Evolutionary conservation across 2,797 vertebrate genomes (phyloP), one percentile per base, ranked within the genome.

Genomic region (Xenentodon cancila): DNA sequence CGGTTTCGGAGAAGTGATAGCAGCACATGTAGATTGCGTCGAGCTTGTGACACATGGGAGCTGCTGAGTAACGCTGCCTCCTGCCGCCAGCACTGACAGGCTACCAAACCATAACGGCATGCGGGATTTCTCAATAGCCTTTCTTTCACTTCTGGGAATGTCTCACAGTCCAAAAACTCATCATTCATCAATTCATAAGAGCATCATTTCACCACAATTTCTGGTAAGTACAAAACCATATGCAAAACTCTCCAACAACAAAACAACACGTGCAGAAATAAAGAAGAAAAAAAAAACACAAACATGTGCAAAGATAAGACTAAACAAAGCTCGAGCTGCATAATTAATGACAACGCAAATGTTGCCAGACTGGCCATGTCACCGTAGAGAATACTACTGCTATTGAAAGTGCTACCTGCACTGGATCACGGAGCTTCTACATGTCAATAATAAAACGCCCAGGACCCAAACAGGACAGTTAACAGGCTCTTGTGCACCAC

Each of bases 1-100:
- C 55, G 16, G 75, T 81, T 93, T 94, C 91, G 90, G 91, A 92
- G 91, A 92, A 92, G 82, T 70, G 64, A 47, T 49, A 30, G 75
- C 66, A 21, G 68, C 75, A 20, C 72, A 55, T 71, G 59, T 69
- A 74, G 67, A 81, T 61, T 52, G 69, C 43, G 57, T 73, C 71
- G 34, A 68, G 37, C 32, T 65, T 80, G 76, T 84, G 85, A 87
- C 86, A 86, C 87, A 86, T 67, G 73, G 79, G 84, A 85, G 77
- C 69, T 62, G 67, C 88, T 92, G 90, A 92, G 89, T 91, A 92
- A 93, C 80, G 75, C 69, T 57, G 77, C 82, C 75, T 88, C 84
- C 81, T 80, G 84, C 76, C 71, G 85, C 82, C 84, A 84, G 58
- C 43, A 25, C 75, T 64, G 76, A 83, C 77, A 62, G 60, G 62